A percentile compares a stretch with the other conserved stretches of the same genome.
Evolutionary conservation across 2,888 invertebrate genomes (phyloP).

Genomic region (Ectemnius cavifrons): DNA sequence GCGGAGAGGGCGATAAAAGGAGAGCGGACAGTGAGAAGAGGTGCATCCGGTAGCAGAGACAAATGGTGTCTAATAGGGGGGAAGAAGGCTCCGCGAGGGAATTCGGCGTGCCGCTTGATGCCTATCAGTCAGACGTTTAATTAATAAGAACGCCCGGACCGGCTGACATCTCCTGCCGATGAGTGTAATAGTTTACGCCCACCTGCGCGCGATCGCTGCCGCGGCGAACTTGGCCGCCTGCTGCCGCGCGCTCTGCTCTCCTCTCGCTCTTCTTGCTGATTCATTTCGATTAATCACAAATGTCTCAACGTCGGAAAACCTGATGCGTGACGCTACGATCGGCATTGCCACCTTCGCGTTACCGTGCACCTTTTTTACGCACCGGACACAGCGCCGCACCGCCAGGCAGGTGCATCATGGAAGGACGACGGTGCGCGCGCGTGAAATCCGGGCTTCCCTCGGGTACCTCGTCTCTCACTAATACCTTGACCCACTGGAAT

Average conservation of each 20-base stretch:
- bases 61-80: slow-evolving; percentile 76
- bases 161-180: slow-evolving; percentile 73
- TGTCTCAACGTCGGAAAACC: slow-evolving; percentile 42
- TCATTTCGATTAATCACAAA: slow-evolving; percentile 64
- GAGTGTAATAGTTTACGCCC: slow-evolving; percentile 75
- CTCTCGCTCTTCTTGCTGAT: slow-evolving; percentile 53
- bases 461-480: slow-evolving; percentile 2
- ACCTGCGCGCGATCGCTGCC: slow-evolving; percentile 67
- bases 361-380: slow-evolving; percentile 7
- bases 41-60: slow-evolving; percentile 72
- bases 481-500: slow-evolving; percentile 14
- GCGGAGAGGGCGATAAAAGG: too few relatives aligned
- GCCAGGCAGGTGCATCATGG: neutral
- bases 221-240: slow-evolving; percentile 33
- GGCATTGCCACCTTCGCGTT: slow-evolving; percentile 5
- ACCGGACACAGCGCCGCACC: neutral
- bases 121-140: slow-evolving; percentile 76
- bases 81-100: slow-evolving; percentile 62
- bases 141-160: slow-evolving; percentile 75
- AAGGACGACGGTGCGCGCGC: neutral
- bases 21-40: slow-evolving; percentile 45
- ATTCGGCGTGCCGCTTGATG: slow-evolving; percentile 68
- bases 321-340: slow-evolving; percentile 22
- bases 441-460: too few relatives aligned
- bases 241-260: slow-evolving; percentile 23